Evolutionary conservation across 2,113 vertebrate genomes (phyloP), one percentile per base, ranked within the genome.

Genomic region (Myrmecobius fasciatus): DNA sequence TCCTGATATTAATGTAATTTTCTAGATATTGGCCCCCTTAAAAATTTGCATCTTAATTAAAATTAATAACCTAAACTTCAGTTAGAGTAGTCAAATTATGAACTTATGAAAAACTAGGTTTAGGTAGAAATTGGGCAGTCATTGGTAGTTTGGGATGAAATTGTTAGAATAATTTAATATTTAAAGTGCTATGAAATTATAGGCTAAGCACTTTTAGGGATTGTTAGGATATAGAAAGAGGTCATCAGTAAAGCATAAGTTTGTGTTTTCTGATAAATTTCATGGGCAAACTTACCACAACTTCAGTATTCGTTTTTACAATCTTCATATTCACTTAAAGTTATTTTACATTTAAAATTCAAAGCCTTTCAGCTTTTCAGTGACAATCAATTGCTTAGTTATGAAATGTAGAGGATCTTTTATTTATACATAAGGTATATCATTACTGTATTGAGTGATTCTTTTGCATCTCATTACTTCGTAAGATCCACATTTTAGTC

Each of bases 121-220:
- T 25, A 0, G 93, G 90, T 89, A 95, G 89, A 89, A 93, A 94
- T 22, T 92, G 88, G 94, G 94, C 91, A 96, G 93, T 94, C 89
- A 89, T 88, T 52, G 47, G 12, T 52, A 92, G 54, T 53, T 95
- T 47, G 97, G 49, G n/a, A 95, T 93, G 90, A 89, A 96, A 25
- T 49, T 96, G 48, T 67, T 96, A 8, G 93, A 97, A 92, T 95
- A 83, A 96, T 93, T 97, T 97, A 96, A 91, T 96, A 94, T 92
- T 97, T 97, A 93, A 96, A 95, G 96, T 92, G 90, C 60, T 95
- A 47, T 96, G 89, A 97, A 97, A 96, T 95, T 56, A 92, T 89
- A 92, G 31, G 96, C 95, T 96, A 92, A 97, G 95, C 93, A 91
- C 31, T 48, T 95, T 92, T 92, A 92, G 91, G 8, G 93, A 96